These are phyloP conservation scores for Ashinkailepas kermadecensis DNA, from an alignment of 2,888 invertebrate species.

Conservation along the genomic window DNA sequence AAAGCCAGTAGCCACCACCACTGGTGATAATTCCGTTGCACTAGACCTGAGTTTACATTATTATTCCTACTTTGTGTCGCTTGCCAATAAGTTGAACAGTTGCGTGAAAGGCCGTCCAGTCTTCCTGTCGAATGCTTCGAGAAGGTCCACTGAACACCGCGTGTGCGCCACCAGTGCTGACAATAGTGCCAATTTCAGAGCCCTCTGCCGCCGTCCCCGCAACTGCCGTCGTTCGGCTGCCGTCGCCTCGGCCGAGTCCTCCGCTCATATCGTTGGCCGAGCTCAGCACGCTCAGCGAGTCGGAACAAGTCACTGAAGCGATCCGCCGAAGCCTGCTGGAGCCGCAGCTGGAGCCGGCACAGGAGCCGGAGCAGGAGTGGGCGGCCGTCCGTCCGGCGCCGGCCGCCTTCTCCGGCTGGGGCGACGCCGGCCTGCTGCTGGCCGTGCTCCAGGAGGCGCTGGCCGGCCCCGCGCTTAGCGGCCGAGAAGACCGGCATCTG, in stretches of 20 bases:
- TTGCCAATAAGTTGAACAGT: too few relatives aligned
- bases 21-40: too few relatives aligned
- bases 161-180: too few relatives aligned
- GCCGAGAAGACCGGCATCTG: background rate
- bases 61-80: too few relatives aligned
- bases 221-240: background rate
- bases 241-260: background rate
- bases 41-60: too few relatives aligned
- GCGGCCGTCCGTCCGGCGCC: background rate
- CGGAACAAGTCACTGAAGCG: background rate
- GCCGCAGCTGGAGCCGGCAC: background rate
- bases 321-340: conserved; percentile 3
- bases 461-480: background rate
- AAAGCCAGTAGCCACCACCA: too few relatives aligned
- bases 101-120: too few relatives aligned
- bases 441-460: background rate
- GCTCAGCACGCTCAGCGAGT: background rate
- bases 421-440: background rate
- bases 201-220: background rate
- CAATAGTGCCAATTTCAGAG: background rate
- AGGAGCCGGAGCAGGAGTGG: background rate
- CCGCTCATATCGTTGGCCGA: background rate
- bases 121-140: too few relatives aligned
- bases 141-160: too few relatives aligned
- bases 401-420: background rate